Percentiles rank a stretch among this genome's conserved stretches.
These are phyloP conservation scores for Aleiodes leptofemur DNA, from an alignment of 2,888 invertebrate species.

Conservation along the genomic window DNA sequence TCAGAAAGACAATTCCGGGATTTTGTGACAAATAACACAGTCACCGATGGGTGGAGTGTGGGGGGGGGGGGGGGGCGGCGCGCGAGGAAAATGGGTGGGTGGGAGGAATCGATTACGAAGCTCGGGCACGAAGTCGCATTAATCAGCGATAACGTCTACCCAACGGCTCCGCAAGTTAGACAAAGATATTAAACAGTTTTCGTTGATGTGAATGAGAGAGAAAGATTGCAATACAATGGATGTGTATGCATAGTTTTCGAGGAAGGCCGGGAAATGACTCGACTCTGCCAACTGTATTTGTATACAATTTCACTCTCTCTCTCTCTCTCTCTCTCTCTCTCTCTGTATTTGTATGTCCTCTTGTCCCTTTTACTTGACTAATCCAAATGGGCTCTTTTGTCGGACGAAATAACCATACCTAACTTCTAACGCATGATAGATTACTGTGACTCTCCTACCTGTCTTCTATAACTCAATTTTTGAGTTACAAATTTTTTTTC, in stretches of 20 bases:
- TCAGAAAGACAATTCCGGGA: constrained; percentile 36
- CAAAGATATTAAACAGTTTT: not conserved
- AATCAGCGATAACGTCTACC: constrained; percentile 48
- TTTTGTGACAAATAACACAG: constrained; percentile 45
- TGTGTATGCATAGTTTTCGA: constrained; percentile 40
- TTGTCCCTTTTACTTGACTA: constrained; percentile 26
- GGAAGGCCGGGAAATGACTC: constrained; percentile 43
- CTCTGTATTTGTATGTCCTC: constrained; percentile 26
- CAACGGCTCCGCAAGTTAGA: constrained; percentile 24
- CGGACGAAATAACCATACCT: constrained; percentile 6
- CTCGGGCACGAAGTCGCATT: constrained; percentile 41
- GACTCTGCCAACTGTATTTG: constrained; percentile 20
- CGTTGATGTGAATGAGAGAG: not conserved
- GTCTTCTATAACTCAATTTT: too few relatives aligned
- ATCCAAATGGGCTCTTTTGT: constrained; percentile 31
- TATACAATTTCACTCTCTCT: constrained; percentile 28
- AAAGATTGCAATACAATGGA: constrained; percentile 37
- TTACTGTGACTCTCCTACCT: too few relatives aligned
- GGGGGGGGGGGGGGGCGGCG: not conserved
- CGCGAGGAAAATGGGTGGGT: not conserved
- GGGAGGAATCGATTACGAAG: constrained; percentile 42
- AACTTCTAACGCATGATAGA: too few relatives aligned
- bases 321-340: constrained; percentile 4
- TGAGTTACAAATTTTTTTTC: too few relatives aligned
- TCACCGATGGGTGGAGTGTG: not conserved